Evolutionary conservation across 1,140 invertebrate genomes (phyloP), one percentile per base, ranked within the genome.

Genomic region (Brachionus sp.): DNA sequence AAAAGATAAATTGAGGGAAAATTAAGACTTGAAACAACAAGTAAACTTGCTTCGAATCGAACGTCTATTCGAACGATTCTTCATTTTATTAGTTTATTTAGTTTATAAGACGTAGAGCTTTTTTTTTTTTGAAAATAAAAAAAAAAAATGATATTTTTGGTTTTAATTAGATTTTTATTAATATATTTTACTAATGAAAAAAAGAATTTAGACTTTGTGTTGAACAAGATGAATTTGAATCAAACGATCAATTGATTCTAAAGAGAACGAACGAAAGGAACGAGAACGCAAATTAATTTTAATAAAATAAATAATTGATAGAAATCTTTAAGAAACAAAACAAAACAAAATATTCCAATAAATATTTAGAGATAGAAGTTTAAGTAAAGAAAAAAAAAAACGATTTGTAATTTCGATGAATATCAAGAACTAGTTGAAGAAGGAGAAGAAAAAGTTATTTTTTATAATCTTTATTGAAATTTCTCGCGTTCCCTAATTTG

Each of bases 141-240:
- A 37, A 70, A 37, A 35, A 39, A 70, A 37, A 70, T 70, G 29
- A 70, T 37, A 42, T 70, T 75, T 75, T 75, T 75, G 70, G 70
- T 46, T 75, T 75, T 75, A 75, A 75, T 75, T 75, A 75, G 70
- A 75, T 46, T 75, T 75, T 75, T 75, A 75, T 75, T 75, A 75
- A 25, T 75, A 42, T 75, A 44, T 50, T 46, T 73, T 73, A 16
- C 37, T 75, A 75, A 46, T 75, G 39, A 75, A 46, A 75, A 75
- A 75, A 70, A 70, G 66, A 37, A 70, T 70, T 70, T 70, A 70
- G 66, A 70, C 66, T 37, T 70, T 70, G 33, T 70, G 66, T 37
- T 37, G 66, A 70, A 70, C 33, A 70, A 70, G 66, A 70, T 70
- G 66, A 66, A 66, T 66, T 66, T 70, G 66, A 66, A 66, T 66